These are phyloP conservation scores for Rotaria magnacalcarata DNA, from an alignment of 2,888 invertebrate species.

Conservation along the genomic window DNA sequence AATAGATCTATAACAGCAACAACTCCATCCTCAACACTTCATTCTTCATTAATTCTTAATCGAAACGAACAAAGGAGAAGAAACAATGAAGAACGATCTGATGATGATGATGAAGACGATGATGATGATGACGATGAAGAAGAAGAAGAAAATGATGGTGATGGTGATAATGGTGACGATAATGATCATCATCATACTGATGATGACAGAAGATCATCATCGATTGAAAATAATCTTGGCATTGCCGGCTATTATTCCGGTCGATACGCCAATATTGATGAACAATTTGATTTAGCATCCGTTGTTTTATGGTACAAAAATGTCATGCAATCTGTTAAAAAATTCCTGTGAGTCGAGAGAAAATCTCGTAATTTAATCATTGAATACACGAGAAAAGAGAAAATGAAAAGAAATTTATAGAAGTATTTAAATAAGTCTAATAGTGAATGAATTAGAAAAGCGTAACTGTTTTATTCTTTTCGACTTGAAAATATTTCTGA, in stretches of 20 bases:
- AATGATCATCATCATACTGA: no score
- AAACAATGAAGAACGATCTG: no score
- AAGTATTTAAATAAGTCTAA: background rate
- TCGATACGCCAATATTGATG: background rate
- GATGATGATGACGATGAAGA: background rate
- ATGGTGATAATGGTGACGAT: background rate
- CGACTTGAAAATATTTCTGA: no score
- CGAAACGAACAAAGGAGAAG: no score
- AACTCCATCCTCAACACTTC: no score
- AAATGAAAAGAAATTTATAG: background rate
- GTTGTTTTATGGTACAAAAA: constrained; percentile 19
- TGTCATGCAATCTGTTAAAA: constrained; percentile 10
- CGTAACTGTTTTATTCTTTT: no score
- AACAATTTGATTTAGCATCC: background rate
- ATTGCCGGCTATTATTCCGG: background rate
- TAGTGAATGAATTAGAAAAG: no score
- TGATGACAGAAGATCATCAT: background rate
- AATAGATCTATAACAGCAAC: background rate
- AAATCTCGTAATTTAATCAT: background rate
- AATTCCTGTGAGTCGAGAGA: background rate
- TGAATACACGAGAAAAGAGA: background rate
- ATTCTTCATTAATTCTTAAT: no score
- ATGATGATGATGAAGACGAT: background rate
- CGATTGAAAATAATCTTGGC: no score
- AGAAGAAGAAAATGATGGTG: background rate